These are phyloP conservation scores for Ceyx margarethae DNA, from an alignment of 2,113 vertebrate species.

Conservation along the genomic window DNA sequence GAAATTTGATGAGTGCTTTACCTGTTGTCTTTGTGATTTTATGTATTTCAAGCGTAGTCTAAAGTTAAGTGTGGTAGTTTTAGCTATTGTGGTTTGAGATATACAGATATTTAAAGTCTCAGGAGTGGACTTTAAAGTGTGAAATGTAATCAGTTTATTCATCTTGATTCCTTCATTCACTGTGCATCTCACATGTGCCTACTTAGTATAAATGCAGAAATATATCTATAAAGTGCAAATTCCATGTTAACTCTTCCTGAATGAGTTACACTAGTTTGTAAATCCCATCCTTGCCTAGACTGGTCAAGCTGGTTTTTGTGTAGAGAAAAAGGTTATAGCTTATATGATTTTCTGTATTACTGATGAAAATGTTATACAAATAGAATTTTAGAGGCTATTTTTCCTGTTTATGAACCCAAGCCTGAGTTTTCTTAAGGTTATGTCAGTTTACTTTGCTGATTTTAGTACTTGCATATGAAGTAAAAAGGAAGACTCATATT, in stretches of 20 bases:
- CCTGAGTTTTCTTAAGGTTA: background rate
- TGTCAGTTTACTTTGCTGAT: background rate
- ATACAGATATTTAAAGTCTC: background rate
- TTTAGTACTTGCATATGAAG: background rate
- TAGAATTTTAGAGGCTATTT: background rate
- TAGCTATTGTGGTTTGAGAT: background rate
- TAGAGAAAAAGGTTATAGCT: background rate
- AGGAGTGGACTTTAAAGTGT: background rate
- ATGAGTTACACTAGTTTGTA: background rate
- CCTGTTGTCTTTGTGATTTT: background rate
- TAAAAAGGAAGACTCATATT: background rate
- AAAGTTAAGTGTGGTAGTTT: background rate
- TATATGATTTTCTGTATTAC: background rate
- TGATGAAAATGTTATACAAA: background rate
- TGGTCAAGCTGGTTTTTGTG: background rate
- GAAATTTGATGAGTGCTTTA: background rate
- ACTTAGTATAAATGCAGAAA: background rate
- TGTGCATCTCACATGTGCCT: accelerated
- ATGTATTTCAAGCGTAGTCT: background rate
- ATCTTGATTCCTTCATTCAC: background rate
- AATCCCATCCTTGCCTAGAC: background rate
- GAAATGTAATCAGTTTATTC: background rate
- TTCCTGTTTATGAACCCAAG: background rate
- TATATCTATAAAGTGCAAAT: background rate
- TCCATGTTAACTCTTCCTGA: background rate